Conservation (phyloP, 1,140 invertebrate species). For the Drosophila insularis region DNA sequence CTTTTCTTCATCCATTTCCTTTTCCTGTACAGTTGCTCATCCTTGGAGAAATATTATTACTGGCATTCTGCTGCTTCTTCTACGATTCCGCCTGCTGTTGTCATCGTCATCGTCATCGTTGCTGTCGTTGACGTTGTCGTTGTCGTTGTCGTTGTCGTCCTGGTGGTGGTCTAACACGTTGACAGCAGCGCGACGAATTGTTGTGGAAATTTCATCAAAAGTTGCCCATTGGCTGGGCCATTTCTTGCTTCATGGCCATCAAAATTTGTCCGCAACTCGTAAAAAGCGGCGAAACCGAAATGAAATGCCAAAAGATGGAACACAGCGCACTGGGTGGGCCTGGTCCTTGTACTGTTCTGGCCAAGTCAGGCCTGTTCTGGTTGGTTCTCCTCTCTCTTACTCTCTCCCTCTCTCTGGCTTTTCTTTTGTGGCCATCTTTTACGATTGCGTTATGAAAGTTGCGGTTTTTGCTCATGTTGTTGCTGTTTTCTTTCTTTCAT, state of each 20-base stretch:
- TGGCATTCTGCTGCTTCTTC: background rate
- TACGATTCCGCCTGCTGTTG: background rate
- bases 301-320: conserved; percentile 55
- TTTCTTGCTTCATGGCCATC: conserved; percentile 56
- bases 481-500: background rate
- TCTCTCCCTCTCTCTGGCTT: too few species aligned
- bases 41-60: conserved; percentile 50
- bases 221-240: conserved; percentile 38
- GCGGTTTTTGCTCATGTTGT: background rate
- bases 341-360: too few species aligned
- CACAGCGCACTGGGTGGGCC: background rate
- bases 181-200: conserved; percentile 19
- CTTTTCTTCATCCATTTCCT: background rate
- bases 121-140: conserved; percentile 23
- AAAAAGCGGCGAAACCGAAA: conserved; percentile 51
- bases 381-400: too few species aligned
- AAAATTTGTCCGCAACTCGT: conserved; percentile 74
- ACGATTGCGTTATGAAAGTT: conserved; percentile 61
- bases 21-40: conserved; percentile 46
- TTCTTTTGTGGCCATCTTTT: conserved; percentile 27
- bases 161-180: conserved; percentile 22
- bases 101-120: conserved; percentile 1
- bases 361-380: too few species aligned
- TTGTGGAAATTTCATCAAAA: conserved; percentile 59
- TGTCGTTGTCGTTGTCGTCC: conserved; percentile 27